A percentile compares a stretch with the other conserved stretches of the same genome.
Conservation (phyloP, 2,888 invertebrate genomes). For the Polydrusus pterygomalis region DNA sequence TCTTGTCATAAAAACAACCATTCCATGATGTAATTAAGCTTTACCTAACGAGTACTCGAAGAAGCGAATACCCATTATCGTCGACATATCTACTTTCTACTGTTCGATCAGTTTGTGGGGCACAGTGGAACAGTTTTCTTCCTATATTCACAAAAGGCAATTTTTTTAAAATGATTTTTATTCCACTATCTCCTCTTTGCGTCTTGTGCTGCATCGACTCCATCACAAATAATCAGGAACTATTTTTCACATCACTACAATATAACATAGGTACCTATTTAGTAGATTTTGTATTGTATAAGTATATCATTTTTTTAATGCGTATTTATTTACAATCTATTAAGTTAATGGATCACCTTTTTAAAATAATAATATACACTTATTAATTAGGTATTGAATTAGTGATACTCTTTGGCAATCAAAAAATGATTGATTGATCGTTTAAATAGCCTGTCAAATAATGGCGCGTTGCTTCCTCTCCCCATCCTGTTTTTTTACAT, state of each 20-base stretch:
- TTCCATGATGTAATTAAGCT: no score
- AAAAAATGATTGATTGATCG: slow-evolving; percentile 7
- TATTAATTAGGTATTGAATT: slow-evolving; percentile 11
- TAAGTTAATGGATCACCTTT: not conserved
- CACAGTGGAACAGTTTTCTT: no score
- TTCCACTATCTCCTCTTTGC: no score
- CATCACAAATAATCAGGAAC: no score
- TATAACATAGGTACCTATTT: not conserved
- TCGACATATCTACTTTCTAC: no score
- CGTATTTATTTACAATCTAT: not conserved
- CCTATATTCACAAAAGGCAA: no score
- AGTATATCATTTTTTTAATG: slow-evolving; percentile 10
- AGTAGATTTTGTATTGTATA: not conserved
- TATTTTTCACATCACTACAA: no score
- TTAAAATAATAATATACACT: not conserved
- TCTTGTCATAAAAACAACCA: not conserved
- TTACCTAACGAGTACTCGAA: no score
- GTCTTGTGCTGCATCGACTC: no score
- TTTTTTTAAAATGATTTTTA: no score
- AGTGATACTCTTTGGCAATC: not conserved
- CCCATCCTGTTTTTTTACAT: not conserved
- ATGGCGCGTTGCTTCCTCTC: not conserved
- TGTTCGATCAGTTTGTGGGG: no score
- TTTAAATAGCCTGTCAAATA: slow-evolving; percentile 9
- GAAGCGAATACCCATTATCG: no score